Conservation (phyloP, 2,113 vertebrate genomes). For the Sorex araneus region DNA sequence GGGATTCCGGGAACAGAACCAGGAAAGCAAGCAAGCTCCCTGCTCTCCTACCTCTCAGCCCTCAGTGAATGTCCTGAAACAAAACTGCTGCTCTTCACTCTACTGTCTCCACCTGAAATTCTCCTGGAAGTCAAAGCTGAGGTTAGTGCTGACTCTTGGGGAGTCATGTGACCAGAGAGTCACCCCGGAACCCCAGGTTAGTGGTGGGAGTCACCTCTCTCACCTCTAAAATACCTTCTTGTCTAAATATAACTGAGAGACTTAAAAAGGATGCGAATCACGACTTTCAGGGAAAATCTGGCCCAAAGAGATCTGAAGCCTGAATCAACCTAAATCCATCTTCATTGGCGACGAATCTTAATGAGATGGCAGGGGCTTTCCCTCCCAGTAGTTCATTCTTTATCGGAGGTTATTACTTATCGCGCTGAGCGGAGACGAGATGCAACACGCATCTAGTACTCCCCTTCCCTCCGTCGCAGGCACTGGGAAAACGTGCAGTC, state of each 20-base stretch:
- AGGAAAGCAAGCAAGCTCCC: too few species aligned
- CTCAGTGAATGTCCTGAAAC: too few species aligned
- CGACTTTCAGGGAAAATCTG: constrained; percentile 29
- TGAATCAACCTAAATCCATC: background rate
- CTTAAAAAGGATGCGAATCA: constrained; percentile 23
- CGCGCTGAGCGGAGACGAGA: background rate
- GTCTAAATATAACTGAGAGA: constrained; percentile 1
- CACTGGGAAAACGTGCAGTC: background rate
- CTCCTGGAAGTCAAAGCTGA: too few species aligned
- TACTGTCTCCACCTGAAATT: too few species aligned
- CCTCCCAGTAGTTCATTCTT: background rate
- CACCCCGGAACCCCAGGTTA: background rate
- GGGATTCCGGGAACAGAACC: too few species aligned
- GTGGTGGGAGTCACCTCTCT: too few species aligned
- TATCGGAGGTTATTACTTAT: background rate
- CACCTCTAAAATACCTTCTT: too few species aligned
- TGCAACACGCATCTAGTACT: background rate
- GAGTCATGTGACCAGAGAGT: too few species aligned
- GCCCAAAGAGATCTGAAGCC: constrained; percentile 20
- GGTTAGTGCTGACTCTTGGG: too few species aligned
- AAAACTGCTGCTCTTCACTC: too few species aligned
- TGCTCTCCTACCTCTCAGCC: too few species aligned
- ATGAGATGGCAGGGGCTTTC: background rate
- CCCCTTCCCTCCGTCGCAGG: background rate
- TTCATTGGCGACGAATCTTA: constrained; percentile 1